phyloP scores from a whole-genome alignment of 2,797 vertebrate species.

The Mus caroli region DNA sequence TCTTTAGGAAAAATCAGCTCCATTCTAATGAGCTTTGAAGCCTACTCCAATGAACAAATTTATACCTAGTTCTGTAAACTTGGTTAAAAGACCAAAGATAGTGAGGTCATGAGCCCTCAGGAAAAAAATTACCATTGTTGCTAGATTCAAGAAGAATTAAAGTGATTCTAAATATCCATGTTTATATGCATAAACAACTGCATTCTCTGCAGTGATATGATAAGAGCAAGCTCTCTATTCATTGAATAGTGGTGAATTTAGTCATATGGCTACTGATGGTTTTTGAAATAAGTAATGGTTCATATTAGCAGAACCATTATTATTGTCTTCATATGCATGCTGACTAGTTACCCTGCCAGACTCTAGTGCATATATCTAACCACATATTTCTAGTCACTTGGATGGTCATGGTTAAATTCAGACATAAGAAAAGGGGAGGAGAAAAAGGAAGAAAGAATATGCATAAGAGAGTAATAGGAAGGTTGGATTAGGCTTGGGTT shows the following conservation, averaged over 20 bases:
- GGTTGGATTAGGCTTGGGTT: not conserved
- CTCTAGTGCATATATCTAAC: not conserved
- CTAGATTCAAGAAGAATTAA: not conserved
- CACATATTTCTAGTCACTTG: not conserved
- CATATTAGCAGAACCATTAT: too few species aligned
- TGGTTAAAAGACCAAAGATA: not conserved
- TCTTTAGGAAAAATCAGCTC: not conserved
- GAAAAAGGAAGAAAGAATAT: not conserved
- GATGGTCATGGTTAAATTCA: not conserved
- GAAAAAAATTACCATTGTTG: not conserved
- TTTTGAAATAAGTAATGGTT: not conserved
- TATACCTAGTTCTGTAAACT: not conserved
- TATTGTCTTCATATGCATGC: not conserved
- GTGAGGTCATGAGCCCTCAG: not conserved
- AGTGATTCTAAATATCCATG: not conserved
- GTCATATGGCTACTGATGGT: too few species aligned
- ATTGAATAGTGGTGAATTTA: not conserved
- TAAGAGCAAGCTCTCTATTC: not conserved
- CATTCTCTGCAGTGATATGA: not conserved
- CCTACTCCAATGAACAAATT: not conserved
- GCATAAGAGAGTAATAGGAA: not conserved
- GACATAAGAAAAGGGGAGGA: not conserved
- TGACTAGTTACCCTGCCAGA: not conserved
- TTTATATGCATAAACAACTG: not conserved
- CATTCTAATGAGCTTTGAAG: not conserved